phyloP scores from a whole-genome alignment of 2,888 invertebrate genomes.

The Andrena marginata region DNA sequence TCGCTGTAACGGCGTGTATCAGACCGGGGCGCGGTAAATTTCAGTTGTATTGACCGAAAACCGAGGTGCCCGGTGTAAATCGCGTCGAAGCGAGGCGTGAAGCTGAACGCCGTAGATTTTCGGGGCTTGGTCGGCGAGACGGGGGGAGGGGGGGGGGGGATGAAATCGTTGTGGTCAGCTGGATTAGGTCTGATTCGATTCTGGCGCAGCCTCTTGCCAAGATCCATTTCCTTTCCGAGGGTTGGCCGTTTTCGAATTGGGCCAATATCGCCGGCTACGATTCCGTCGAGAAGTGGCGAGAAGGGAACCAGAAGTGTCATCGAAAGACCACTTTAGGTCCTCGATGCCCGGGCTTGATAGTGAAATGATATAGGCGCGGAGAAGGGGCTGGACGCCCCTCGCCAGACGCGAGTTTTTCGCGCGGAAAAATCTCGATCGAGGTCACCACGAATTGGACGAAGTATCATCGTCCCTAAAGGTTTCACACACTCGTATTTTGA shows the following conservation, averaged over 20 bases:
- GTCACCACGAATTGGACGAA: constrained; percentile 20
- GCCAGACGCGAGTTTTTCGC: constrained; percentile 16
- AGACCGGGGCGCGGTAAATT: constrained; percentile 51
- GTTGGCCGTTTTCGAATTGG: constrained; percentile 70
- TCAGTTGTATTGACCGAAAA: constrained; percentile 59
- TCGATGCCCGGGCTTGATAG: constrained; percentile 64
- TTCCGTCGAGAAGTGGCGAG: constrained; percentile 38
- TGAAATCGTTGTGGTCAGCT: constrained; percentile 73
- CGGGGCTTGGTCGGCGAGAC: constrained; percentile 42
- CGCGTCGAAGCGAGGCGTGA: constrained; percentile 43
- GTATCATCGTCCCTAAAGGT: constrained; percentile 6
- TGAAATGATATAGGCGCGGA: constrained; percentile 61
- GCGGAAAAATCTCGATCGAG: constrained; percentile 28
- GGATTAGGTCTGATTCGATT: constrained; percentile 74
- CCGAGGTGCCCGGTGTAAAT: constrained; percentile 55
- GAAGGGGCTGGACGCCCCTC: constrained; percentile 8
- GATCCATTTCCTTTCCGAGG: constrained; percentile 71
- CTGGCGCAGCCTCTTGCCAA: constrained; percentile 70
- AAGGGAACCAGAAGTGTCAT: constrained; percentile 61
- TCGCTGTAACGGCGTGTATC: constrained; percentile 59
- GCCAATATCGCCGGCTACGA: constrained; percentile 67
- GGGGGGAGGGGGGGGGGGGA: constrained; percentile 13
- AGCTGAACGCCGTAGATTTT: constrained; percentile 59
- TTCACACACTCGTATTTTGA: constrained; percentile 20
- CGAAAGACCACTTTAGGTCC: constrained; percentile 64